Percentiles rank a stretch among this genome's conserved stretches.
These are phyloP conservation scores for Monomorium pharaonis DNA, from an alignment of 1,140 invertebrate genomes.

Conservation along the genomic window DNA sequence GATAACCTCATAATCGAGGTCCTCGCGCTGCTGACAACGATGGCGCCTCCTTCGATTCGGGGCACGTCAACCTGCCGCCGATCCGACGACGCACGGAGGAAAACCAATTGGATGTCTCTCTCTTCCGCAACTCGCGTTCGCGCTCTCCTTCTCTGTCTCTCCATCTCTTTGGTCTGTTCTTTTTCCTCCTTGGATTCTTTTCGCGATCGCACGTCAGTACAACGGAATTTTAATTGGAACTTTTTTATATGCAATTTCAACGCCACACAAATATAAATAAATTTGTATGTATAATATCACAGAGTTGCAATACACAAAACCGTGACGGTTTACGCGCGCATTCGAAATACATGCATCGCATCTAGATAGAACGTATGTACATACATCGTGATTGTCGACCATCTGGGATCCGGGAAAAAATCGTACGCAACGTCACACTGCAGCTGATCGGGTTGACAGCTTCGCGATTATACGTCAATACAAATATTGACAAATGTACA, in stretches of 20 bases:
- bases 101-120: neutral
- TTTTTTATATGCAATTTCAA: neutral
- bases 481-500: too few species aligned
- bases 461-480: too few species aligned
- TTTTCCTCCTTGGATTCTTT: neutral
- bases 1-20: conserved; percentile 38
- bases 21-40: neutral
- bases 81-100: neutral
- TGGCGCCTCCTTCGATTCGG: conserved; percentile 29
- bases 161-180: neutral
- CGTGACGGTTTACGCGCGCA: too few species aligned
- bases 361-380: too few species aligned
- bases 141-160: neutral
- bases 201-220: neutral
- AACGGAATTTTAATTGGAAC: neutral
- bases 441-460: too few species aligned
- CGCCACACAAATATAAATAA: neutral
- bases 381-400: too few species aligned
- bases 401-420: too few species aligned
- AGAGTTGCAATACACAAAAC: too few species aligned
- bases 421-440: too few species aligned
- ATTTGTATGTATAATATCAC: neutral
- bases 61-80: neutral
- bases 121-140: neutral
- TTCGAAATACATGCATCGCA: too few species aligned